Evolutionary conservation across 2,113 vertebrate genomes (phyloP).

Genomic region (Tringa solitaria): DNA sequence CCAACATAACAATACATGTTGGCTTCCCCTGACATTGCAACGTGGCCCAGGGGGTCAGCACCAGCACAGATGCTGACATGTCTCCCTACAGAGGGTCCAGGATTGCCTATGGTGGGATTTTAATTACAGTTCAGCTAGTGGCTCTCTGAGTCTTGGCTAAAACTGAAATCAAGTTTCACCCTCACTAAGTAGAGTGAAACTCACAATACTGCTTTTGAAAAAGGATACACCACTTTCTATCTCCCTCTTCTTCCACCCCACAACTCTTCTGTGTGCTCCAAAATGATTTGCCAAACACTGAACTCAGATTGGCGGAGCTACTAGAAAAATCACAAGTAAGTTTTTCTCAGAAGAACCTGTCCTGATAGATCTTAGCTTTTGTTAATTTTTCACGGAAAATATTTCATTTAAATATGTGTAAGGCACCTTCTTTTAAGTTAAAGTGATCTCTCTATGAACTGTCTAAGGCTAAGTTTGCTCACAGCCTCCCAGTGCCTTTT

Average conservation of each 20-base stretch:
- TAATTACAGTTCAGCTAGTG: neutral
- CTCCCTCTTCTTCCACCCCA: accelerated
- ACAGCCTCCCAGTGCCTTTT: neutral
- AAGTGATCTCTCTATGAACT: neutral
- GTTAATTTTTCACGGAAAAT: neutral
- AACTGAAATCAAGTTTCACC: neutral
- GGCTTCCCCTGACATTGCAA: neutral
- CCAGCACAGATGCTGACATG: neutral
- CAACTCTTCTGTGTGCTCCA: neutral
- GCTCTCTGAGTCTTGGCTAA: neutral
- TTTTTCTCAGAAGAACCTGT: neutral
- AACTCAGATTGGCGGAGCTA: neutral
- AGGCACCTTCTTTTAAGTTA: neutral
- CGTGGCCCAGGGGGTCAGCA: neutral
- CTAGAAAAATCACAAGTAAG: neutral
- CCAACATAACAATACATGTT: neutral
- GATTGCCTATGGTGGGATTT: neutral
- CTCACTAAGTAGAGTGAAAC: neutral
- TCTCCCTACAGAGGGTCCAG: neutral
- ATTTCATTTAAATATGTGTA: neutral
- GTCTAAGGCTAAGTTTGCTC: neutral
- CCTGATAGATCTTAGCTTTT: neutral
- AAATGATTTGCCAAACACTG: neutral
- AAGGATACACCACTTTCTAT: neutral
- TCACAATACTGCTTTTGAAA: neutral